A percentile compares a stretch with the other conserved stretches of the same genome.
Conservation (phyloP, 2,797 vertebrate species). For the Acrossocheilus wenchowensis region DNA sequence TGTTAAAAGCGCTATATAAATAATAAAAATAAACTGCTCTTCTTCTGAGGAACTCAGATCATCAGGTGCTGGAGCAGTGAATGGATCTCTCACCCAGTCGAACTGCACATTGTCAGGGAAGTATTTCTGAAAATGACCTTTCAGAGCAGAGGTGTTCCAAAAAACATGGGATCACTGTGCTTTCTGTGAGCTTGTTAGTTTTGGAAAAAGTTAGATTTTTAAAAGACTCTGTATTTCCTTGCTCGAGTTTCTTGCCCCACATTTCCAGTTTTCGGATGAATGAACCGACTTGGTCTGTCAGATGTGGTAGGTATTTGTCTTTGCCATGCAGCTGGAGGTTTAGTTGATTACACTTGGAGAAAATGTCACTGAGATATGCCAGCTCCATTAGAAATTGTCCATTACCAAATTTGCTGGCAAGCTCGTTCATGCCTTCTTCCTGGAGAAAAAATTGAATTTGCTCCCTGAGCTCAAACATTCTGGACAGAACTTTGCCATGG, state of each 20-base stretch:
- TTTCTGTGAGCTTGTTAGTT: conserved; percentile 25
- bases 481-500: background rate
- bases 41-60: conserved; percentile 42
- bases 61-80: conserved; percentile 25
- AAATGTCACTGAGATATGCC: conserved; percentile 52
- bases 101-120: conserved; percentile 7
- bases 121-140: conserved; percentile 23
- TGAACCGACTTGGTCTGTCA: conserved; percentile 54
- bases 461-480: conserved; percentile 6
- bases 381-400: conserved; percentile 52
- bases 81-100: conserved; percentile 41
- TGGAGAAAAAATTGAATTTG: background rate
- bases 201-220: conserved; percentile 47
- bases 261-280: conserved; percentile 49
- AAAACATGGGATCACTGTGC: conserved; percentile 49
- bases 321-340: conserved; percentile 52
- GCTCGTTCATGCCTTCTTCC: conserved; percentile 28
- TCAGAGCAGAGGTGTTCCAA: conserved; percentile 30
- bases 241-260: conserved; percentile 41
- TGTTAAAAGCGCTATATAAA: no score
- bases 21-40: conserved; percentile 15
- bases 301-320: conserved; percentile 42
- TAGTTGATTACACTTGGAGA: conserved; percentile 57
- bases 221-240: conserved; percentile 41
- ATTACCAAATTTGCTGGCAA: conserved; percentile 49